Percentiles rank a stretch among this genome's conserved stretches.
phyloP scores from a whole-genome alignment of 2,888 invertebrate species.

The Acleris cristana region DNA sequence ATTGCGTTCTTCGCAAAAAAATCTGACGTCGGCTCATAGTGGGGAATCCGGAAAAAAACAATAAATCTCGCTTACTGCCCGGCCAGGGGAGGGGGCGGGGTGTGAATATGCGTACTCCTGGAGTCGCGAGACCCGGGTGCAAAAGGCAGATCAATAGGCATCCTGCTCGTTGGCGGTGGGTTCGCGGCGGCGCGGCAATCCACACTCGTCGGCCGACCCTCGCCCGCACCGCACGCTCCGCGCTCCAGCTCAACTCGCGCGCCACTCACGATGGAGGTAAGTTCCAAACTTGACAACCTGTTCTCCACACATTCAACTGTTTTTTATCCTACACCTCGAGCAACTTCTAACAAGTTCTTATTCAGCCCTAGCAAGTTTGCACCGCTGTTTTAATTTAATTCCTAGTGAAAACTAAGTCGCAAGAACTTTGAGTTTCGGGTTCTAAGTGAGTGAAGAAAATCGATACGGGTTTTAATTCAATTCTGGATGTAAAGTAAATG shows the following conservation, averaged over 20 bases:
- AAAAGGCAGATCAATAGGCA: conserved; percentile 71
- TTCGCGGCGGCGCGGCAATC: conserved; percentile 48
- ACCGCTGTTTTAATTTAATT: neutral
- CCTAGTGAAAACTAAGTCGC: neutral
- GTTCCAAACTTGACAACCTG: conserved; percentile 31
- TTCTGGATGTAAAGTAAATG: neutral
- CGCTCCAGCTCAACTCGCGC: conserved; percentile 34
- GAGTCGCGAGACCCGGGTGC: conserved; percentile 52
- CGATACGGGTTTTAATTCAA: conserved; percentile 7
- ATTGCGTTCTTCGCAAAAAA: conserved; percentile 37
- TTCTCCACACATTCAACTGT: conserved; percentile 6
- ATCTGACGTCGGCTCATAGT: conserved; percentile 46
- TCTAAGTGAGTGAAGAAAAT: conserved; percentile 17
- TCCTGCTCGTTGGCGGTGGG: conserved; percentile 53
- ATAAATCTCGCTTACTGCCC: conserved; percentile 64
- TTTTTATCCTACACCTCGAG: neutral
- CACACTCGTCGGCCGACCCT: conserved; percentile 32
- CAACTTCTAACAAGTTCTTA: neutral
- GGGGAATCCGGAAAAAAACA: conserved; percentile 70
- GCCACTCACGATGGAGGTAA: conserved; percentile 30
- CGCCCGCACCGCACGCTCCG: conserved; percentile 39
- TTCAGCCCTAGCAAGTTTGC: neutral
- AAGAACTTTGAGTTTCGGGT: conserved; percentile 10
- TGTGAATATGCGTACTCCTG: conserved; percentile 54
- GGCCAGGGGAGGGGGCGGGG: conserved; percentile 55